Evolutionary conservation across 2,888 invertebrate species (phyloP).

Genomic region (Neoascia interrupta): DNA sequence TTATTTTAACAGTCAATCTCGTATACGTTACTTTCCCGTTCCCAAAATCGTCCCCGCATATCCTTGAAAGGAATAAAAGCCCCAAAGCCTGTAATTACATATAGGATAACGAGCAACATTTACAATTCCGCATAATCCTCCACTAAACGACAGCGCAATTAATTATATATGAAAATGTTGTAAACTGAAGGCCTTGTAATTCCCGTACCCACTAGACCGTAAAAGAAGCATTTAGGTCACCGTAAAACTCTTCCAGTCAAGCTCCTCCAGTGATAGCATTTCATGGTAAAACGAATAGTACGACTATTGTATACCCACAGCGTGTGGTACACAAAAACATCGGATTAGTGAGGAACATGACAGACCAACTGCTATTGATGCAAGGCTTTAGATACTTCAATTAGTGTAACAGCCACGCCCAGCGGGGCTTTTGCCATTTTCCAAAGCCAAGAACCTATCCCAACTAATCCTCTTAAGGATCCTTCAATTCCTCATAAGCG

Average conservation of each 20-base stretch:
- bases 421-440: slow-evolving; percentile 8
- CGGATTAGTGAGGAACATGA: neutral
- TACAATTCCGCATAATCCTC: too few species aligned
- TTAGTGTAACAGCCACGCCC: slow-evolving; percentile 62
- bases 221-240: slow-evolving; percentile 44
- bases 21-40: too few species aligned
- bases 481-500: slow-evolving; percentile 47
- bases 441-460: slow-evolving; percentile 39
- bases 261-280: neutral
- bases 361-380: neutral
- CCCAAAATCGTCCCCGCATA: too few species aligned
- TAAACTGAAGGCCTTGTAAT: slow-evolving; percentile 1
- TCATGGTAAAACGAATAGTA: neutral
- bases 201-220: slow-evolving; percentile 10
- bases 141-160: slow-evolving; percentile 12
- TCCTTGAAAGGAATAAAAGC: too few species aligned
- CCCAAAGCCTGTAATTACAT: neutral
- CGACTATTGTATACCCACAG: neutral
- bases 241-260: neutral
- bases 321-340: neutral
- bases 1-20: too few species aligned
- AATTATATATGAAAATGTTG: slow-evolving; percentile 6
- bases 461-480: slow-evolving; percentile 63
- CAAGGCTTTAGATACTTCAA: slow-evolving; percentile 42
- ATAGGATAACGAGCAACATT: neutral